Evolutionary conservation across 2,797 vertebrate genomes (phyloP).

Genomic region (Betta splendens): DNA sequence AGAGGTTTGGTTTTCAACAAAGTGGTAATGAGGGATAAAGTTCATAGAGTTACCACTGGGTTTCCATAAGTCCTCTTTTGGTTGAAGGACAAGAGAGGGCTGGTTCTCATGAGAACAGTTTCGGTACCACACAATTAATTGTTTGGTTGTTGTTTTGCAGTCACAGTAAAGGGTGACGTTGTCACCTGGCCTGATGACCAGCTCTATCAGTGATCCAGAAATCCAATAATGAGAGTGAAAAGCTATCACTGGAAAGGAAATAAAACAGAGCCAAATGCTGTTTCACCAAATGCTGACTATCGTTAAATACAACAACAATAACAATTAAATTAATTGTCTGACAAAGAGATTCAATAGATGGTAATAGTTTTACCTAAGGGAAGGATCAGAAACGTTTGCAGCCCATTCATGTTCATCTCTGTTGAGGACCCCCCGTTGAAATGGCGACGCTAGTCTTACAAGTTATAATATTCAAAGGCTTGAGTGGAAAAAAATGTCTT

Average conservation of each 20-base stretch:
- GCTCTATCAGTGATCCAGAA: constrained; percentile 15
- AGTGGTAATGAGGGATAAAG: constrained; percentile 6
- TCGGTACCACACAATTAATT: constrained; percentile 39
- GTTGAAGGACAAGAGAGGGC: constrained; percentile 19
- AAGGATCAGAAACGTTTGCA: neutral
- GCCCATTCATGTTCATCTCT: constrained; percentile 12
- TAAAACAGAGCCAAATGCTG: neutral
- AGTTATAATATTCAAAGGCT: neutral
- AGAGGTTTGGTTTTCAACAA: neutral
- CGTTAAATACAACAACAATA: too few relatives aligned
- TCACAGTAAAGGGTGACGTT: constrained; percentile 43
- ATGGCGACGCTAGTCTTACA: neutral
- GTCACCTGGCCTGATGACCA: constrained; percentile 21
- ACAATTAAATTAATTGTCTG: too few relatives aligned
- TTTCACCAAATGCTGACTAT: too few relatives aligned
- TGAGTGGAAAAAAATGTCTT: constrained; percentile 29
- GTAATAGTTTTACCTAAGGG: constrained; percentile 26
- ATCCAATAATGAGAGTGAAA: neutral
- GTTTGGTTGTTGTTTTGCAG: neutral
- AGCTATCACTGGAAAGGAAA: constrained; percentile 20
- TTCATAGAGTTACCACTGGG: neutral
- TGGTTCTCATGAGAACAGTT: constrained; percentile 53
- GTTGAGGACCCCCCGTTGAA: constrained; percentile 1
- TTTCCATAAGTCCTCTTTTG: too few relatives aligned
- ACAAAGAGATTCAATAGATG: too few relatives aligned